Evolutionary conservation across 2,797 vertebrate genomes (phyloP), one percentile per base, ranked within the genome.

Genomic region (Sarcophilus harrisii): DNA sequence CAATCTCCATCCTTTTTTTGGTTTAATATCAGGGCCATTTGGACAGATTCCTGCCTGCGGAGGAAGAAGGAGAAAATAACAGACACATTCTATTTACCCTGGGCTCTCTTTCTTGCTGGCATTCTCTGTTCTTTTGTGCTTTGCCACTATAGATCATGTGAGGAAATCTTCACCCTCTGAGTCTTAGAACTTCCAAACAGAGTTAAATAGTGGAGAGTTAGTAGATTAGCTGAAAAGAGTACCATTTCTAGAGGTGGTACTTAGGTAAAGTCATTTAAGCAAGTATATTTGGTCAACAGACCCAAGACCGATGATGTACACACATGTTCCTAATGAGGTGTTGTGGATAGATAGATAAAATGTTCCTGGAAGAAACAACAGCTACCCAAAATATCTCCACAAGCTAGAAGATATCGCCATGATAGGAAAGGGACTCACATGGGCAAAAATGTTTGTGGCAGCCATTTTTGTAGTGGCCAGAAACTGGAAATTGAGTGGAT

Each of bases 211-310:
- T 28, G 3, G 52, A 90, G 30, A 11, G 66, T 0, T 87, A 95
- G 16, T 54, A 92, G 55, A 94, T 29, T n/a, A 93, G 29, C 28
- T 91, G 30, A 94, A 73, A 11, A 90, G 27, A 10, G 29, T 95
- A 32, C 21, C 59, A 27, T 89, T 96, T 92, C 30, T 66, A 92
- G 55, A 94, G 52, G 27, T 32, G 92, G 0, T 58, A 87, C 81
- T 95, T 96, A 92, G 97, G 81, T 57, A 96, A 97, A 93, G 96
- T 98, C 21, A 0, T 97, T 97, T 96, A 95, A 95, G 94, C 66
- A 27, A 97, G 96, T 97, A 95, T 29, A 96, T 95, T 91, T 91
- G 94, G 91, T 93, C 94, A 97, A 94, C 91, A 93, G n/a, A 96
- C 14, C 87, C 97, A 95, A 58, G 96, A 96, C 90, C 92, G 93